Evolutionary conservation across 2,797 vertebrate genomes (phyloP).

Genomic region (Enteromius mattozi): DNA sequence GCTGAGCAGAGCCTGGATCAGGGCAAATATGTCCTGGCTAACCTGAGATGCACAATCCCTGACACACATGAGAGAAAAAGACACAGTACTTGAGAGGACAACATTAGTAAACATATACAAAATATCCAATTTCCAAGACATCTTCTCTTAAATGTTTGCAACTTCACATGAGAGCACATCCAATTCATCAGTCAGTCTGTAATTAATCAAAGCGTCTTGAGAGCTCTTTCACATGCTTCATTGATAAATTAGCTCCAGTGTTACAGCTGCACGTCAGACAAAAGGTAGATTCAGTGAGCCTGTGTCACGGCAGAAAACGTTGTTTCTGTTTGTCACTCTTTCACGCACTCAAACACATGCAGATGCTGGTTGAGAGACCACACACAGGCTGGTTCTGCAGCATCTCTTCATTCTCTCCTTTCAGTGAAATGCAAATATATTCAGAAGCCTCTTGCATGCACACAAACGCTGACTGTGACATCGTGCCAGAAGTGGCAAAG

Average conservation of each 20-base stretch:
- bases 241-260: slow-evolving; percentile 5
- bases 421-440: slow-evolving; percentile 44
- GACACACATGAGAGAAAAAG: slow-evolving; percentile 27
- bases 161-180: background rate
- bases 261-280: slow-evolving; percentile 2
- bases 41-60: slow-evolving; percentile 87
- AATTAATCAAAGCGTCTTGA: slow-evolving; percentile 27
- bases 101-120: slow-evolving; percentile 6
- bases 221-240: background rate
- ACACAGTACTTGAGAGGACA: slow-evolving; percentile 22
- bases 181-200: background rate
- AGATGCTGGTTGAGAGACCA: slow-evolving; percentile 21
- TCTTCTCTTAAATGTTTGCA: background rate
- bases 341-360: slow-evolving; percentile 5
- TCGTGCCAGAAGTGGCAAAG: background rate
- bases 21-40: slow-evolving; percentile 84
- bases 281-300: background rate
- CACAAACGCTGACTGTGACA: background rate
- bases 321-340: background rate
- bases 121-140: background rate
- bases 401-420: slow-evolving; percentile 13
- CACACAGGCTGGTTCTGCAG: slow-evolving; percentile 20
- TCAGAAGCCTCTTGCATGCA: slow-evolving; percentile 21
- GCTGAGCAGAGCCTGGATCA: slow-evolving; percentile 88
- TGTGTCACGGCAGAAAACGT: background rate